Conservation (phyloP, 2,797 vertebrate genomes). For the Dromococcyx pavoninus region DNA sequence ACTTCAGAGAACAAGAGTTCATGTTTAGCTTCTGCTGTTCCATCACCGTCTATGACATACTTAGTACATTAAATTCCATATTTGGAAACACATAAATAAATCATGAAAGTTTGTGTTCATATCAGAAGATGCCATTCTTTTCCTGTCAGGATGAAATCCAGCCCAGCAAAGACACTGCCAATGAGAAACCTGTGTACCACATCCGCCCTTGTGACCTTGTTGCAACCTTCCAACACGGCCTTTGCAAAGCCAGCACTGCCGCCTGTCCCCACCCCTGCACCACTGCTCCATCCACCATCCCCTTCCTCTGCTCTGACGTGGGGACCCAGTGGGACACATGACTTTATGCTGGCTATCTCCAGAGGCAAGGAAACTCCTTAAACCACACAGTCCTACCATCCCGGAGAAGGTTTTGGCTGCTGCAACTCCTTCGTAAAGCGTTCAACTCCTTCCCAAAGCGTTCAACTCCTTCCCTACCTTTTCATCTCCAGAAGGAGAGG, state of each 20-base stretch:
- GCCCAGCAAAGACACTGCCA: not conserved
- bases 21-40: not conserved
- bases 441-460: accelerated
- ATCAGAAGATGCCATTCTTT: not conserved
- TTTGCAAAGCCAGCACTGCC: not conserved
- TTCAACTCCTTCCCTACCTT: not conserved
- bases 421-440: not conserved
- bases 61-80: not conserved
- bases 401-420: not conserved
- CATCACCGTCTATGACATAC: not conserved
- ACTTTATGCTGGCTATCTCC: not conserved
- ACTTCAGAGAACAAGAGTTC: not conserved
- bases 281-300: not conserved
- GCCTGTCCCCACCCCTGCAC: not conserved
- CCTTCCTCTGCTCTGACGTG: not conserved
- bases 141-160: not conserved
- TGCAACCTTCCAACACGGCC: not conserved
- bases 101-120: not conserved
- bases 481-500: not conserved
- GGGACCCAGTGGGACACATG: accelerated
- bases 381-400: not conserved
- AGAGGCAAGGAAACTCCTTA: not conserved
- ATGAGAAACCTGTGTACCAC: accelerated
- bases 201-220: not conserved
- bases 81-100: not conserved